Evolutionary conservation across 2,888 invertebrate species (phyloP), one percentile per base, ranked within the genome.

Genomic region (Eristalis tenax): DNA sequence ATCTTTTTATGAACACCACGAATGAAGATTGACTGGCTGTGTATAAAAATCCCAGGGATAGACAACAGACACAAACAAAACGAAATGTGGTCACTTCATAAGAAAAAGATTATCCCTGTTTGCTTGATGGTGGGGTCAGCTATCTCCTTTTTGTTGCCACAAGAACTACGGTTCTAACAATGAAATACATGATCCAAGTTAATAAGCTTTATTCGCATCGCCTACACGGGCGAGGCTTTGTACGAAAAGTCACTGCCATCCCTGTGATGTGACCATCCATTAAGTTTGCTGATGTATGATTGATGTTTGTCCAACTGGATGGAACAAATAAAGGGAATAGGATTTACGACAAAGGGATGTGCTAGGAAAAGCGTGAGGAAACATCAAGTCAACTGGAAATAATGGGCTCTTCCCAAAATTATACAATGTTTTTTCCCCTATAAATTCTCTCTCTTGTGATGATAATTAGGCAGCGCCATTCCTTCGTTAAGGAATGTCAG

Each of bases 11-110:
- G 43, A 65, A 74, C 32, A 26, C 75, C 32, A 35, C 63, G 50
- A 80, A 76, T 71, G 57, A 80, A 80, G 71, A 84, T 80, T 71
- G 84, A 80, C 80, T 80, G 68, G 80, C 69, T 43, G 73, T 43
- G 73, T 70, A 79, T 70, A 70, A 84, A 75, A 84, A 75, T 71
- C 71, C 18, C 50, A n/a, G 18, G 18, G 50, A 50, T 18, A 69
- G 50, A 15, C 22, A 70, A 23, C 59, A 65, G 50, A 65, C 35
- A 4, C 8, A 61, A 64, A 22, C 61, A 65, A 57, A 13, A 73
- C 35, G 32, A 35, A 43, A 66, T 68, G 61, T 75, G 70, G 70
- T 71, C 64, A 63, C 61, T 84, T 79, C 38, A 75, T 74, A 43
- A 64, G 32, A 32, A 65, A 61, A 65, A 35, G 18, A 57, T 35